Percentiles rank a stretch among this genome's conserved stretches.
Evolutionary conservation across 1,140 invertebrate species (phyloP).

Genomic region (Calosoma granatense): DNA sequence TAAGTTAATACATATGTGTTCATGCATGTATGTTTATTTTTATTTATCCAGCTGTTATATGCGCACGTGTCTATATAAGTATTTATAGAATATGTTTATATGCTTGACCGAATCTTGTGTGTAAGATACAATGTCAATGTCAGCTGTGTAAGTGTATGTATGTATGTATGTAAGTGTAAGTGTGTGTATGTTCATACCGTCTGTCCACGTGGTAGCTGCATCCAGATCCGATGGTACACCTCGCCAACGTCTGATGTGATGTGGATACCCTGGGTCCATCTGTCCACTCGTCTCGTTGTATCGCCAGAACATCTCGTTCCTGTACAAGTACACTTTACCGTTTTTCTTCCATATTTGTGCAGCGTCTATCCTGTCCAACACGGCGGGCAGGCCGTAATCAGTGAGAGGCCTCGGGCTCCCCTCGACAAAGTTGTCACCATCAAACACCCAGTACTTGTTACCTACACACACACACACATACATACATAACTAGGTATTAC

Average conservation of each 20-base stretch:
- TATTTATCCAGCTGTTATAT: too few relatives aligned
- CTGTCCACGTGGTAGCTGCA: slow-evolving; percentile 51
- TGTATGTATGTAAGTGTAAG: too few relatives aligned
- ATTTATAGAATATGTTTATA: not conserved
- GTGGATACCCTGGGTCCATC: slow-evolving; percentile 57
- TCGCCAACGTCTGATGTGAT: slow-evolving; percentile 54
- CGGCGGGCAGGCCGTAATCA: slow-evolving; percentile 49
- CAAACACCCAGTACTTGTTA: slow-evolving; percentile 56
- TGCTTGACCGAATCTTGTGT: not conserved
- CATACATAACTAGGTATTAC: not conserved
- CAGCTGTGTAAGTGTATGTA: too few relatives aligned
- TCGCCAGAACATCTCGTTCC: slow-evolving; percentile 54
- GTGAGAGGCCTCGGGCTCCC: slow-evolving; percentile 44
- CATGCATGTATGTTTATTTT: too few relatives aligned
- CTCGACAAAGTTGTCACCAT: slow-evolving; percentile 45
- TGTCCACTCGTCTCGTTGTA: slow-evolving; percentile 46
- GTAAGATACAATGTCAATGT: too few relatives aligned
- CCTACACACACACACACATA: slow-evolving; percentile 36
- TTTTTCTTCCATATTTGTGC: slow-evolving; percentile 52
- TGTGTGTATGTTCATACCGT: slow-evolving; percentile 41
- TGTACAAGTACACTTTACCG: slow-evolving; percentile 49
- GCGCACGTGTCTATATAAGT: not conserved
- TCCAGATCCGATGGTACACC: slow-evolving; percentile 52
- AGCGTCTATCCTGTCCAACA: slow-evolving; percentile 56
- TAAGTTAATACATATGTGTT: not conserved